phyloP scores from a whole-genome alignment of 1,140 invertebrate species.

The Proctacanthus coquilletti region DNA sequence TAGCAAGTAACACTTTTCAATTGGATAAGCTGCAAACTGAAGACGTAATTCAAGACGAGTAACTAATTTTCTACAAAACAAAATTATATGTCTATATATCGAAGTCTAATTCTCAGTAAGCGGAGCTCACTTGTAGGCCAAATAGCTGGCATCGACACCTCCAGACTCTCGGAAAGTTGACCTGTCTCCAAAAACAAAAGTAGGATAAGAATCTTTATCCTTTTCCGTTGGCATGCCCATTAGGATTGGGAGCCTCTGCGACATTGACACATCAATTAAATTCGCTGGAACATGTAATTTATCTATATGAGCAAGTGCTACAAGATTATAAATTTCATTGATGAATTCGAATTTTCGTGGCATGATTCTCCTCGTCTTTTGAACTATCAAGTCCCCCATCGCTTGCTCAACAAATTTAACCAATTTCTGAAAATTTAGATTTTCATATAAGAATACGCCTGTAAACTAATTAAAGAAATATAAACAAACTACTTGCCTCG shows the following conservation, averaged over 20 bases:
- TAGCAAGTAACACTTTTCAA: conserved; percentile 20
- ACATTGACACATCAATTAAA: conserved; percentile 9
- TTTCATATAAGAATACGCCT: background rate
- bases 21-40: conserved; percentile 14
- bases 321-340: conserved; percentile 23
- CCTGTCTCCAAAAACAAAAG: conserved; percentile 16
- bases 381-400: conserved; percentile 19
- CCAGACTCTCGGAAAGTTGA: conserved; percentile 12
- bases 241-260: conserved; percentile 11
- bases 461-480: no score
- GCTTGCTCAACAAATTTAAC: conserved; percentile 14
- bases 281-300: conserved; percentile 7
- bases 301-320: conserved; percentile 18
- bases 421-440: conserved; percentile 12
- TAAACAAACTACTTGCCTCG: conserved; percentile 11
- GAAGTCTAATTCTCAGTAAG: background rate
- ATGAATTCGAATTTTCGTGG: conserved; percentile 25
- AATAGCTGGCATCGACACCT: conserved; percentile 9
- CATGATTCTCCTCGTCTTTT: conserved; percentile 21
- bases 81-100: background rate
- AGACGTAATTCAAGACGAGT: conserved; percentile 15
- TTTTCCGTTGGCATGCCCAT: conserved; percentile 9
- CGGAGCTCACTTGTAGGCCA: conserved; percentile 14
- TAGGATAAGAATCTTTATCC: conserved; percentile 5
- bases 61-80: conserved; percentile 2